These are phyloP conservation scores for fruit fly (Drosophila melanogaster) DNA, from an alignment of 1,140 invertebrate species.

Conservation along the genomic window Release_6_plus_ISO1_MT NC_004354.4:9119001-9119500, in stretches of 20 bases:
- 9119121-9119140: neutral
- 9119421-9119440: too few species aligned
- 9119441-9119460: too few species aligned
- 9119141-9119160: neutral
- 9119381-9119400: too few species aligned
- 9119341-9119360: neutral
- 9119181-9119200: conserved; percentile 59
- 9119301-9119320: conserved; percentile 25
- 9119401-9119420: neutral
- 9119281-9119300: conserved; percentile 31
- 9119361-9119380: neutral
- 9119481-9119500: too few species aligned
- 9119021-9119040: conserved; percentile 43
- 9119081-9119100: conserved; percentile 6
- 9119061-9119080: conserved; percentile 61
- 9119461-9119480: too few species aligned
- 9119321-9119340: conserved; percentile 6
- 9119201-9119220: conserved; percentile 12
- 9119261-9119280: conserved; percentile 38
- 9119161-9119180: conserved; percentile 13
- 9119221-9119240: neutral
- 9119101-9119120: neutral
- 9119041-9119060: conserved; percentile 60
- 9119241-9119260: conserved; percentile 8
- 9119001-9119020: conserved; percentile 20